These are phyloP conservation scores for Agonum fuliginosum DNA, from an alignment of 2,888 invertebrate genomes.

Conservation along the genomic window DNA sequence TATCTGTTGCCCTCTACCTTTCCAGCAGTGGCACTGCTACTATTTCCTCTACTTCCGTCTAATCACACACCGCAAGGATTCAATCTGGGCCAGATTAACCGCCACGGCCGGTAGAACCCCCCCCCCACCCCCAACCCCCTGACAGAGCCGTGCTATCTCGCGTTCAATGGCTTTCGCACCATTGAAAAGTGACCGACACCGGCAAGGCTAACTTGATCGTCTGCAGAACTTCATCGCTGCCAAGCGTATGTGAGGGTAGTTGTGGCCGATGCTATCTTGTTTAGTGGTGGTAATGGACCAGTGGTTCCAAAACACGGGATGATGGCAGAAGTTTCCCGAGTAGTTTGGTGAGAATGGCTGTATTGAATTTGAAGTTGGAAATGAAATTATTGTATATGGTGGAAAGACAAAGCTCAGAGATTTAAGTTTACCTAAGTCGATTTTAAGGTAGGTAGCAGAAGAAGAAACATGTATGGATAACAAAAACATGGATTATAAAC, in stretches of 20 bases:
- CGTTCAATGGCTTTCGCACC: constrained; percentile 20
- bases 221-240: constrained; percentile 35
- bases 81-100: constrained; percentile 53
- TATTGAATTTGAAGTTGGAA: neutral
- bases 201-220: neutral
- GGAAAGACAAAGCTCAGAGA: too few relatives aligned
- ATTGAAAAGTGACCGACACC: constrained; percentile 45
- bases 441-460: too few relatives aligned
- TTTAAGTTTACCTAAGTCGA: too few relatives aligned
- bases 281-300: constrained; percentile 49
- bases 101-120: neutral
- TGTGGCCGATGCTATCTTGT: constrained; percentile 51
- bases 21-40: neutral
- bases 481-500: too few relatives aligned
- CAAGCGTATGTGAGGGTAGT: constrained; percentile 27
- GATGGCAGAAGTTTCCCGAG: too few relatives aligned
- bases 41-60: constrained; percentile 26
- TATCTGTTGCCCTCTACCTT: constrained; percentile 23
- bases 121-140: constrained; percentile 17
- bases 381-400: neutral
- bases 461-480: too few relatives aligned
- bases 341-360: too few relatives aligned
- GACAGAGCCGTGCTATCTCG: neutral
- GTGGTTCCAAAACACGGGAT: neutral
- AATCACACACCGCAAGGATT: constrained; percentile 54